Evolutionary conservation across 2,797 vertebrate species (phyloP).

Genomic region (Bradypodion ventrale): DNA sequence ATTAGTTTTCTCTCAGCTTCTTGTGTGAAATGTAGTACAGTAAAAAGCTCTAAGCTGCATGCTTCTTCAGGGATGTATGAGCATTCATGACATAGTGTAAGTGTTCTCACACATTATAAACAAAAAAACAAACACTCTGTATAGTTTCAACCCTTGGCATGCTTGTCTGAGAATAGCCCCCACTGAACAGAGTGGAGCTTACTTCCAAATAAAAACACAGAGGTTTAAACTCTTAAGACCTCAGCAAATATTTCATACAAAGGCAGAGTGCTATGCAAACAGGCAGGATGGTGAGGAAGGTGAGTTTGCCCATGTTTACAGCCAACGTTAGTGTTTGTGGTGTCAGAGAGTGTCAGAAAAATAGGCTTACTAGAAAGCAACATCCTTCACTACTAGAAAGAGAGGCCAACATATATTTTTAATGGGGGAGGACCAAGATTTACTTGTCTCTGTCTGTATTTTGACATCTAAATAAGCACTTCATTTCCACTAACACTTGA

Average conservation of each 20-base stretch:
- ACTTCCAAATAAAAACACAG: neutral
- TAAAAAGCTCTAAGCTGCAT: neutral
- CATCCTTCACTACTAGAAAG: neutral
- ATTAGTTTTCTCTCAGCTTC: neutral
- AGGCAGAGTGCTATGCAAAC: neutral
- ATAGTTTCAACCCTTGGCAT: neutral
- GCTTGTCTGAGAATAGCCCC: neutral
- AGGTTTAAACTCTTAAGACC: neutral
- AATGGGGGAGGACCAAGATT: neutral
- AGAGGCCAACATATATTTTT: neutral
- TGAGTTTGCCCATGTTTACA: neutral
- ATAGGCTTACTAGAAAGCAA: neutral
- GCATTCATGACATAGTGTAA: neutral
- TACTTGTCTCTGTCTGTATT: neutral
- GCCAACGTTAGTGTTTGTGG: neutral
- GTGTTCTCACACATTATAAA: neutral
- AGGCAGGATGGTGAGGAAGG: neutral
- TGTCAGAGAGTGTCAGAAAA: neutral
- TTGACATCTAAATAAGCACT: slow-evolving; percentile 26
- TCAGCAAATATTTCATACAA: neutral
- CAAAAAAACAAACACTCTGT: neutral
- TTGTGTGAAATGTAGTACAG: neutral
- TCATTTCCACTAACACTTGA: slow-evolving; percentile 1
- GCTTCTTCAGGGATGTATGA: neutral
- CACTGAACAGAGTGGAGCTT: neutral